Evolutionary conservation across 1,140 invertebrate species (phyloP).

Genomic region (Nymphalis io): DNA sequence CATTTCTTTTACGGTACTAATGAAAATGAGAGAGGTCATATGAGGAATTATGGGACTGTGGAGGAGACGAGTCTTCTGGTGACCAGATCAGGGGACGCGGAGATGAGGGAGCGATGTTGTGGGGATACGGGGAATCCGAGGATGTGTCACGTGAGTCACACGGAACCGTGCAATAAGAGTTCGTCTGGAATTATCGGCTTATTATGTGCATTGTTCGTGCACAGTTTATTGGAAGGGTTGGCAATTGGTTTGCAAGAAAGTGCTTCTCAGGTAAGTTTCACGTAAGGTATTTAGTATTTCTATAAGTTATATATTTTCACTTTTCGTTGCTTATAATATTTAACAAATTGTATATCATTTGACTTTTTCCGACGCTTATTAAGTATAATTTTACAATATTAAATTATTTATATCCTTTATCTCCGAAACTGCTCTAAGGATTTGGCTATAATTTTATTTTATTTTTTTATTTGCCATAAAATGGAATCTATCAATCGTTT

Average conservation of each 20-base stretch:
- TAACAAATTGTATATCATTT: too few relatives aligned
- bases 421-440: too few relatives aligned
- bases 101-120: constrained; percentile 60
- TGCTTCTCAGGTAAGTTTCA: constrained; percentile 80
- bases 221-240: constrained; percentile 90
- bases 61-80: constrained; percentile 53
- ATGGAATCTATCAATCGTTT: neutral
- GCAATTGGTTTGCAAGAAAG: constrained; percentile 89
- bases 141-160: constrained; percentile 84
- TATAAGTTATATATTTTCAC: too few relatives aligned
- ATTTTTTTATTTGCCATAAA: too few relatives aligned
- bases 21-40: constrained; percentile 13
- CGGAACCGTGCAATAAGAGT: constrained; percentile 81
- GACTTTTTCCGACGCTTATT: too few relatives aligned
- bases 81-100: constrained; percentile 45
- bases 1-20: constrained; percentile 82
- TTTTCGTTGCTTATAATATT: neutral
- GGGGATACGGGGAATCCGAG: constrained; percentile 78
- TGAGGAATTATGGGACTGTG: constrained; percentile 53
- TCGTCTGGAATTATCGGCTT: constrained; percentile 83
- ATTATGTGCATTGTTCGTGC: constrained; percentile 87
- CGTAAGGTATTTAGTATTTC: neutral
- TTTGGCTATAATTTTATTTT: too few relatives aligned
- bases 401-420: too few relatives aligned
- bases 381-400: too few relatives aligned